A percentile compares a stretch with the other conserved stretches of the same genome.
Evolutionary conservation across 2,888 invertebrate genomes (phyloP).

Genomic region (Saturnia japonica): DNA sequence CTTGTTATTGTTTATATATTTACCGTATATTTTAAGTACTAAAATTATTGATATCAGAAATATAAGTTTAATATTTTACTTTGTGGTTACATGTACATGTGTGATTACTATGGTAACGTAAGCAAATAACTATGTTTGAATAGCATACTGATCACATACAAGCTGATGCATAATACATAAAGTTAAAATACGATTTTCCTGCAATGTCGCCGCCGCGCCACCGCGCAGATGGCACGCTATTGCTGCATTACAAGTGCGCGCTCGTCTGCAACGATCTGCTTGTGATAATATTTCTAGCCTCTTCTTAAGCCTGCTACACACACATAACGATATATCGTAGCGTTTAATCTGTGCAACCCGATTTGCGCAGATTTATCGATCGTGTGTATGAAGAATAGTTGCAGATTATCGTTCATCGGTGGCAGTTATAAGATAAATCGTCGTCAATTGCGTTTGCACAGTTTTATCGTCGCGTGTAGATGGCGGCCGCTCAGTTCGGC

Average conservation of each 20-base stretch:
- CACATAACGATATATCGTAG: background rate
- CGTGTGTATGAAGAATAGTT: background rate
- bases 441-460: background rate
- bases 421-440: background rate
- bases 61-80: background rate
- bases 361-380: background rate
- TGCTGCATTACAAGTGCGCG: conserved; percentile 58
- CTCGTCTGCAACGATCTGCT: conserved; percentile 59
- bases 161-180: conserved; percentile 62
- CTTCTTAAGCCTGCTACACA: background rate
- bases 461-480: background rate
- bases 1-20: conserved; percentile 40
- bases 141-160: conserved; percentile 29
- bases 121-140: background rate
- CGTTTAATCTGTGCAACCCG: background rate
- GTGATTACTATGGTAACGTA: background rate
- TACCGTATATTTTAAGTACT: background rate
- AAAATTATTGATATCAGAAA: background rate
- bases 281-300: conserved; percentile 57
- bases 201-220: conserved; percentile 36
- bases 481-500: background rate
- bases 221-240: conserved; percentile 49
- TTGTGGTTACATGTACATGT: no score
- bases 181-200: conserved; percentile 65
- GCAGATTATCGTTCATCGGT: background rate